A percentile compares a stretch with the other conserved stretches of the same genome.
Evolutionary conservation across 1,140 invertebrate species (phyloP).

Genomic region (Mylabris phalerata): DNA sequence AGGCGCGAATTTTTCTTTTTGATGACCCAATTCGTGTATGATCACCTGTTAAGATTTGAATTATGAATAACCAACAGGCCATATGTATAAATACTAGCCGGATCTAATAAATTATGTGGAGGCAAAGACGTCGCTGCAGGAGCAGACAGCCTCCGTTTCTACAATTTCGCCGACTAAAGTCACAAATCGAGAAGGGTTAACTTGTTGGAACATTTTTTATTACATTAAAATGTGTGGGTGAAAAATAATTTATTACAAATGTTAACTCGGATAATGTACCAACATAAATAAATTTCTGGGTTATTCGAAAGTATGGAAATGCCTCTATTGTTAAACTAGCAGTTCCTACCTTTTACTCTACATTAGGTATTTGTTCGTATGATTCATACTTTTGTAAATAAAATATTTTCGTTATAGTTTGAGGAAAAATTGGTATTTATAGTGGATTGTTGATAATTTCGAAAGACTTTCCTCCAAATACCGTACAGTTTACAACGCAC

Average conservation of each 20-base stretch:
- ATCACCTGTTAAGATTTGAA: slow-evolving; percentile 26
- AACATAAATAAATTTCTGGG: too few species aligned
- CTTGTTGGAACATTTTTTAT: too few species aligned
- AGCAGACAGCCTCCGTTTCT: slow-evolving; percentile 5
- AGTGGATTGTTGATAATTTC: not conserved
- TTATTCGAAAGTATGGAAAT: slow-evolving; percentile 3
- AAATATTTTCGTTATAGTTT: not conserved
- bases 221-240: not conserved
- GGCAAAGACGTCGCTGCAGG: slow-evolving; percentile 10
- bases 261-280: too few species aligned
- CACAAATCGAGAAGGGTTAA: not conserved
- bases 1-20: too few species aligned
- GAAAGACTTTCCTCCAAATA: slow-evolving; percentile 17
- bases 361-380: too few species aligned
- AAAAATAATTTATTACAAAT: slow-evolving; percentile 15
- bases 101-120: slow-evolving; percentile 12
- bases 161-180: slow-evolving; percentile 1
- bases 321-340: not conserved
- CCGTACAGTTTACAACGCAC: slow-evolving; percentile 23
- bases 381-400: not conserved
- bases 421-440: not conserved
- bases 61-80: slow-evolving; percentile 19
- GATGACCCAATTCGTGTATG: slow-evolving; percentile 8
- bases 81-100: slow-evolving; percentile 22
- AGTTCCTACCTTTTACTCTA: too few species aligned